These are phyloP conservation scores for Gnathonemus longibarbis DNA, from an alignment of 2,113 vertebrate species.

Conservation along the genomic window DNA sequence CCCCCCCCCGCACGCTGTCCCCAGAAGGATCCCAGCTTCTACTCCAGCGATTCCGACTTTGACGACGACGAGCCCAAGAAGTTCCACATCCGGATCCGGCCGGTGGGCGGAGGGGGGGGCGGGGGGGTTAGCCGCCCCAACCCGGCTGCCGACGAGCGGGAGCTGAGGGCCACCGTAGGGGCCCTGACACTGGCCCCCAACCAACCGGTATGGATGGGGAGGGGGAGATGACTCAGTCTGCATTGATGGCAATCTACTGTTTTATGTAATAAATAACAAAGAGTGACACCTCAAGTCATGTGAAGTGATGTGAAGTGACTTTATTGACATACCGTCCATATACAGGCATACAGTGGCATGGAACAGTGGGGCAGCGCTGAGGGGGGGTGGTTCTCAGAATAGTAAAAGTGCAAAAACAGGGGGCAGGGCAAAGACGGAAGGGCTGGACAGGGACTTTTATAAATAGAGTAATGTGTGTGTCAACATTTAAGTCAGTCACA, in stretches of 20 bases:
- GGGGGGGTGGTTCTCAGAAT: neutral
- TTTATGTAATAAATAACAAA: neutral
- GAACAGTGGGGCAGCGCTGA: neutral
- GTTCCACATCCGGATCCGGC: constrained; percentile 84
- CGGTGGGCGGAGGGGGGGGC: constrained; percentile 52
- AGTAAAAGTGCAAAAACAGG: neutral
- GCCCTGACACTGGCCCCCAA: constrained; percentile 76
- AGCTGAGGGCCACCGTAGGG: constrained; percentile 81
- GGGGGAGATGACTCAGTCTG: neutral
- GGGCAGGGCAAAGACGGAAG: neutral
- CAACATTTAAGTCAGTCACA: neutral
- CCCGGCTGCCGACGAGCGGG: constrained; percentile 63
- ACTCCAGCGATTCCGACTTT: constrained; percentile 89
- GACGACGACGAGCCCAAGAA: constrained; percentile 87
- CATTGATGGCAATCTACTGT: neutral
- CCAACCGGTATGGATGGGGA: constrained; percentile 49
- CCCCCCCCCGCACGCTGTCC: constrained; percentile 46
- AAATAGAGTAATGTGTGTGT: neutral
- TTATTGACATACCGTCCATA: neutral
- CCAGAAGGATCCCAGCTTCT: constrained; percentile 64
- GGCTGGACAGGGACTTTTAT: neutral
- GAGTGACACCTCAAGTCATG: neutral
- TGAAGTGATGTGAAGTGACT: neutral
- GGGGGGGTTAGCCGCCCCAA: constrained; percentile 44
- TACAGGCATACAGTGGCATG: neutral